Percentiles rank a stretch among this genome's conserved stretches.
Evolutionary conservation across 2,888 invertebrate species (phyloP).

Genomic region (Ochropleura plecta): DNA sequence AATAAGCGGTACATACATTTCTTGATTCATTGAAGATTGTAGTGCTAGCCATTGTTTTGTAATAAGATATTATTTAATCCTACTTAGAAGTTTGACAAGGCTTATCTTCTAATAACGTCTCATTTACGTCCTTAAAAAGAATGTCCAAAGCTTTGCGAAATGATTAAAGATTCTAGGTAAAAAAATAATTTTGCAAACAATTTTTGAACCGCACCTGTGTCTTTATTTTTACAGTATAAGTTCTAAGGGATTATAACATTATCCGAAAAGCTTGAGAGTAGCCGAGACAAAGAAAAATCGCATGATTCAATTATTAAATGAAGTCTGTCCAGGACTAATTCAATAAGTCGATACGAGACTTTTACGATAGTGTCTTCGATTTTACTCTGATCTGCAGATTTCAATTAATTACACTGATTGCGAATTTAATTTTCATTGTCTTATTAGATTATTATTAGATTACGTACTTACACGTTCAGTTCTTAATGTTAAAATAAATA

Average conservation of each 20-base stretch:
- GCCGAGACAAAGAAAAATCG: slow-evolving; percentile 37
- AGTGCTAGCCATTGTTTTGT: background rate
- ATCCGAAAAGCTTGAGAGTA: background rate
- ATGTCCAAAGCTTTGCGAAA: background rate
- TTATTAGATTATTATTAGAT: slow-evolving; percentile 3
- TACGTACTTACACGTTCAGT: background rate
- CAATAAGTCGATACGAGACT: slow-evolving; percentile 32
- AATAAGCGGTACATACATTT: background rate
- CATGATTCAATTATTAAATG: slow-evolving; percentile 44
- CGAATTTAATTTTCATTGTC: slow-evolving; percentile 20
- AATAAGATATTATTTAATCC: background rate
- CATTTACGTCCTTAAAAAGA: background rate
- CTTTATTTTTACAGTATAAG: background rate
- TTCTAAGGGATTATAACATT: background rate
- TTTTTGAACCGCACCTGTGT: slow-evolving; percentile 7
- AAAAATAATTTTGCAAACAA: background rate
- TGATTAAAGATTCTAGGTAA: background rate
- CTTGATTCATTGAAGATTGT: background rate
- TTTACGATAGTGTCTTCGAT: slow-evolving; percentile 22
- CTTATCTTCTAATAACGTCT: background rate
- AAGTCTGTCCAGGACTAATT: slow-evolving; percentile 40
- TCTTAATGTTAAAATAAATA: background rate
- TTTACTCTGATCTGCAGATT: slow-evolving; percentile 26
- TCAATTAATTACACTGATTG: slow-evolving; percentile 34
- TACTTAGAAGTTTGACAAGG: background rate